Evolutionary conservation across 2,888 invertebrate genomes (phyloP).

Genomic region (Dynastes tityus): DNA sequence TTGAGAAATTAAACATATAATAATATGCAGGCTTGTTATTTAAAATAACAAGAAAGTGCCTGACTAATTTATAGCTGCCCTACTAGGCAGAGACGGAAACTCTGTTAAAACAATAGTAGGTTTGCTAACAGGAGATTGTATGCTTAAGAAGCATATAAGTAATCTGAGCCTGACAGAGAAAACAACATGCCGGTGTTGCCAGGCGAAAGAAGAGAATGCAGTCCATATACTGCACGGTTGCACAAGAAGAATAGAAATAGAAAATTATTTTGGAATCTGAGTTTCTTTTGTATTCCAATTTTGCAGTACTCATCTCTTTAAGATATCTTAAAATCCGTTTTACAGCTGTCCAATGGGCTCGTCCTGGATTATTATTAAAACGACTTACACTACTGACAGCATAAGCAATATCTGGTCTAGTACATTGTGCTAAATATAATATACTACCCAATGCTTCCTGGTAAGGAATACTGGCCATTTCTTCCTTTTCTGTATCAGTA

Average conservation of each 20-base stretch:
- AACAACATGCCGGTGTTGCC: too few relatives aligned
- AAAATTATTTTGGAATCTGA: slow-evolving; percentile 46
- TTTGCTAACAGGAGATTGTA: too few relatives aligned
- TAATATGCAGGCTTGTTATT: too few relatives aligned
- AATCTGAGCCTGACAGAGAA: too few relatives aligned
- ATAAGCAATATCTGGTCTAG: neutral
- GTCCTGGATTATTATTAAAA: neutral
- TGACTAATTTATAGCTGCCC: too few relatives aligned
- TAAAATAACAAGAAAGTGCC: too few relatives aligned
- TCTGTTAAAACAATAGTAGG: too few relatives aligned
- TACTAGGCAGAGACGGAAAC: too few relatives aligned
- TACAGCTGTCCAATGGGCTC: neutral
- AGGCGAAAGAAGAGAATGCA: too few relatives aligned
- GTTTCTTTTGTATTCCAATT: neutral
- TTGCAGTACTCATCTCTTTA: neutral
- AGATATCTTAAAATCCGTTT: slow-evolving; percentile 5
- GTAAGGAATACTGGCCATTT: neutral
- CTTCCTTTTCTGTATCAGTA: neutral
- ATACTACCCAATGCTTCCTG: slow-evolving; percentile 3
- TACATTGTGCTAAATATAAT: slow-evolving; percentile 1
- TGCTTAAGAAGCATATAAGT: too few relatives aligned
- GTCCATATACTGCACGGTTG: too few relatives aligned
- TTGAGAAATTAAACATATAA: too few relatives aligned
- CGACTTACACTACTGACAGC: neutral
- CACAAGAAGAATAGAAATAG: slow-evolving; percentile 21